Percentiles rank a stretch among this genome's conserved stretches.
phyloP scores from a whole-genome alignment of 2,888 invertebrate species.

The Theodoxus fluviatilis region DNA sequence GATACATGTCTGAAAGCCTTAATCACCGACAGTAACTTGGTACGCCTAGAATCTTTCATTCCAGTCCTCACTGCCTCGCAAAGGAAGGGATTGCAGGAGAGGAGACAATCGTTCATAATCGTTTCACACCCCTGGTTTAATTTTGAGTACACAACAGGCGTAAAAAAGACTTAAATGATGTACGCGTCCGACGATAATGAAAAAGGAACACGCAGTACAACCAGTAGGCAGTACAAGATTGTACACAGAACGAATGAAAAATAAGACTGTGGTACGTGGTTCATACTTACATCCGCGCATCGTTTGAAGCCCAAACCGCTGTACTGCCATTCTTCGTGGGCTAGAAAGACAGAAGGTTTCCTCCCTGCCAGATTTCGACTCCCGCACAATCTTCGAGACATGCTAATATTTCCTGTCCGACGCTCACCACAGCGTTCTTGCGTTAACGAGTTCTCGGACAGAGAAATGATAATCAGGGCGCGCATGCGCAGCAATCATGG shows the following conservation, averaged over 20 bases:
- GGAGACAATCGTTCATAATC: no score
- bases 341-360: conserved; percentile 44
- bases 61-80: no score
- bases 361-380: conserved; percentile 36
- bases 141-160: no score
- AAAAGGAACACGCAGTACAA: neutral
- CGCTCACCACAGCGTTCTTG: conserved; percentile 27
- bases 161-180: no score
- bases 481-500: conserved; percentile 36
- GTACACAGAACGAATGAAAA: conserved; percentile 5
- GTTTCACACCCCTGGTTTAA: no score
- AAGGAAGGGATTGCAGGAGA: no score
- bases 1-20: no score
- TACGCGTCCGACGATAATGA: no score
- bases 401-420: conserved; percentile 26
- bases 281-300: conserved; percentile 45
- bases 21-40: no score
- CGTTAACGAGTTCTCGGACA: no score
- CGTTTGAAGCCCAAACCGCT: conserved; percentile 46
- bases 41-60: no score
- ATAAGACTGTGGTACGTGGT: neutral
- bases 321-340: conserved; percentile 51
- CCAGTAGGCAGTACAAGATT: no score
- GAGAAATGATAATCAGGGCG: conserved; percentile 44
- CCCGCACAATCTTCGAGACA: conserved; percentile 26